A percentile compares a stretch with the other conserved stretches of the same genome.
Conservation (phyloP, 2,797 vertebrate species). For the Phataginus tricuspis region DNA sequence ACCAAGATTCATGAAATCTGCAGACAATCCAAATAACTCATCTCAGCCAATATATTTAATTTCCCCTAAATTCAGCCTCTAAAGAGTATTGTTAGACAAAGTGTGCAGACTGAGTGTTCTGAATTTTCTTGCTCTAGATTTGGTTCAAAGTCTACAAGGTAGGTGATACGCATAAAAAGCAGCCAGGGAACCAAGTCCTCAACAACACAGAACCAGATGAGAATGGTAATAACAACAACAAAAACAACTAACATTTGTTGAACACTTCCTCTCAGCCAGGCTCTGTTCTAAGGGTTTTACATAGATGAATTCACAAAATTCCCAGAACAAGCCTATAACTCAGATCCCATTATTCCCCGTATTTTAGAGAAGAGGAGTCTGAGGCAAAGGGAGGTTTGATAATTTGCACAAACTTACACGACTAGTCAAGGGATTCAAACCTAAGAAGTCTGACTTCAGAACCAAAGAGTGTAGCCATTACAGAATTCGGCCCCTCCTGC, state of each 20-base stretch:
- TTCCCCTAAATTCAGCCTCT: neutral
- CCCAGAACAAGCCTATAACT: neutral
- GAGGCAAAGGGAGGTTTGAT: neutral
- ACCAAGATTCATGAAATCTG: slow-evolving; percentile 13
- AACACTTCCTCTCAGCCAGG: neutral
- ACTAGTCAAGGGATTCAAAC: slow-evolving; percentile 13
- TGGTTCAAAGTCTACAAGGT: slow-evolving; percentile 16
- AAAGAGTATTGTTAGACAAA: neutral
- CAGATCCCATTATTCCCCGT: neutral
- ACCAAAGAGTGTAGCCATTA: neutral
- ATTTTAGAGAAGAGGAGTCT: neutral
- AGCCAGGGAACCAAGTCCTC: neutral
- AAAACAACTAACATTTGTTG: neutral
- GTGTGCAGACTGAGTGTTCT: neutral
- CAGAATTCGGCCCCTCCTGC: slow-evolving; percentile 1
- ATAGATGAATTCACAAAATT: slow-evolving; percentile 27
- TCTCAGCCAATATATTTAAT: neutral
- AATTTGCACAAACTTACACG: neutral
- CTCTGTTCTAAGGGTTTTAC: neutral
- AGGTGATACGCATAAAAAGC: neutral
- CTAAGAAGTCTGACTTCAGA: neutral
- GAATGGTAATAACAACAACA: neutral
- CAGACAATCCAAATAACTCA: neutral
- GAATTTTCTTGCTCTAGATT: slow-evolving; percentile 14
- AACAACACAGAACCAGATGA: neutral